Conservation (phyloP, 1,140 invertebrate genomes). For the Charaxes varanes region DNA sequence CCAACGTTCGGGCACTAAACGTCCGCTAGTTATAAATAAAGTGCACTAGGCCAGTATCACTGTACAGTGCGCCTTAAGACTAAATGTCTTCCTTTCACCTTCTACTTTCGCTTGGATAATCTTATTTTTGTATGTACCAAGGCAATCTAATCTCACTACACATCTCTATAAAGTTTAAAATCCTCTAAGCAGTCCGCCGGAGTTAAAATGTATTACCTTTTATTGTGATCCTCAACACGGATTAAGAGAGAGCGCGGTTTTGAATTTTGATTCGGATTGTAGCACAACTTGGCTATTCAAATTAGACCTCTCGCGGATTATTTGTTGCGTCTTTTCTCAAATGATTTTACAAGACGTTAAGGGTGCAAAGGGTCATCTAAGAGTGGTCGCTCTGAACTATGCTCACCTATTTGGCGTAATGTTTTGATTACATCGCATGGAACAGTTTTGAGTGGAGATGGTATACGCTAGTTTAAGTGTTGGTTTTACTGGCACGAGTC, state of each 20-base stretch:
- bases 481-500: background rate
- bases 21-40: too few relatives aligned
- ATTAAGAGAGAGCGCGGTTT: slow-evolving; percentile 72
- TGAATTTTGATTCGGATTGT: slow-evolving; percentile 73
- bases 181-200: slow-evolving; percentile 27
- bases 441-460: slow-evolving; percentile 58
- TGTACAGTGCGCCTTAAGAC: slow-evolving; percentile 38
- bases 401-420: slow-evolving; percentile 61
- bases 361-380: slow-evolving; percentile 28
- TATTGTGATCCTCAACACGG: slow-evolving; percentile 72
- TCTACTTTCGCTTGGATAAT: slow-evolving; percentile 72
- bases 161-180: slow-evolving; percentile 37
- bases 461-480: slow-evolving; percentile 32
- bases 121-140: slow-evolving; percentile 54
- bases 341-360: slow-evolving; percentile 23
- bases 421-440: slow-evolving; percentile 60
- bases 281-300: slow-evolving; percentile 48
- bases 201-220: slow-evolving; percentile 74
- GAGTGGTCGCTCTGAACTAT: slow-evolving; percentile 42
- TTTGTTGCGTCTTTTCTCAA: slow-evolving; percentile 41
- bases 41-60: too few relatives aligned
- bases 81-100: slow-evolving; percentile 72
- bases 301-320: slow-evolving; percentile 52
- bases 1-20: too few relatives aligned
- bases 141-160: slow-evolving; percentile 33